These are phyloP conservation scores for Volucella inanis DNA, from an alignment of 2,888 invertebrate genomes.

Conservation along the genomic window DNA sequence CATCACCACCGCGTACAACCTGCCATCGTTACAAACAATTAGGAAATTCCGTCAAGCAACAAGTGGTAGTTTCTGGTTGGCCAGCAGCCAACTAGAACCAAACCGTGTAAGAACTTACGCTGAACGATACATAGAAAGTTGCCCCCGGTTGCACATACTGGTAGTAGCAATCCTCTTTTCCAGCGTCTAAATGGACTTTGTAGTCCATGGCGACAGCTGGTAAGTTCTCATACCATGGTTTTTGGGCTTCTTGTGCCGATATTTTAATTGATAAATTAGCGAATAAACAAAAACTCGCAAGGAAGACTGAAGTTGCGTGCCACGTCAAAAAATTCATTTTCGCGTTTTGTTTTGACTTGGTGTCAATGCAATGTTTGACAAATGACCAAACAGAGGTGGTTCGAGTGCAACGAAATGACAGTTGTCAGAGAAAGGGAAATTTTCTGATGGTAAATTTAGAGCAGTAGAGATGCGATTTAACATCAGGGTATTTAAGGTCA, in stretches of 20 bases:
- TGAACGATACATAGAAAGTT: constrained; percentile 96
- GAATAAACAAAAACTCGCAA: constrained; percentile 76
- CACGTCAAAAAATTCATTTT: constrained; percentile 80
- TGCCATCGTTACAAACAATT: constrained; percentile 79
- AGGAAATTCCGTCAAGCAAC: constrained; percentile 31
- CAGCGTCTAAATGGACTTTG: constrained; percentile 97
- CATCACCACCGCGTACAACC: constrained; percentile 96
- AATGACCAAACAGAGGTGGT: constrained; percentile 36
- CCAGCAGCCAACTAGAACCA: constrained; percentile 51
- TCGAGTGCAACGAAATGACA: background rate
- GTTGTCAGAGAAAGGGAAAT: background rate
- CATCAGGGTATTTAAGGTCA: too few relatives aligned
- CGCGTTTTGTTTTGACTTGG: constrained; percentile 66
- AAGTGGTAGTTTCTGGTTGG: constrained; percentile 59
- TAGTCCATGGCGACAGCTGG: constrained; percentile 98
- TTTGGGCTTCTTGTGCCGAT: constrained; percentile 83
- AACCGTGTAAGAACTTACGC: constrained; percentile 85
- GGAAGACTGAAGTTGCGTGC: constrained; percentile 78
- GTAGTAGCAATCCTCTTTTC: constrained; percentile 96
- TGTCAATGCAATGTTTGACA: constrained; percentile 42
- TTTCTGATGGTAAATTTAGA: background rate
- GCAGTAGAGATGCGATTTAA: too few relatives aligned
- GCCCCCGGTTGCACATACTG: constrained; percentile 96
- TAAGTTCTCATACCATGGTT: constrained; percentile 92
- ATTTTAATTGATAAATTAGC: constrained; percentile 75